A percentile compares a stretch with the other conserved stretches of the same genome.
phyloP scores from a whole-genome alignment of 1,140 invertebrate species.

The Nixonia krombeini region DNA sequence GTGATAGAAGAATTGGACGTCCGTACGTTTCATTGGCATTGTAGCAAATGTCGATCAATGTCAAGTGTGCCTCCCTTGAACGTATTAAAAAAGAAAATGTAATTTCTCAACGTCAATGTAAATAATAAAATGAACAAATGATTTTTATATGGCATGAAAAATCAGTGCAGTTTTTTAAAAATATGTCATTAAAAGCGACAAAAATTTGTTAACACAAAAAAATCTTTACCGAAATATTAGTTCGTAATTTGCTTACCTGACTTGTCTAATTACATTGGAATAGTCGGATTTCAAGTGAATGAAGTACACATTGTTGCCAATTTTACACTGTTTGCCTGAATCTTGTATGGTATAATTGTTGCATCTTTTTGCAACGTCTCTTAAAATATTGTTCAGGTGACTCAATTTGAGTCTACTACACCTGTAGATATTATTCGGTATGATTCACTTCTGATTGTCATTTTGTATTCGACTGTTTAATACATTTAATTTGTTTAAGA shows the following conservation, averaged over 20 bases:
- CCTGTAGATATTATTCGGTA: constrained; percentile 1
- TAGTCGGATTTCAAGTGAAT: constrained; percentile 19
- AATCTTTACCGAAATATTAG: no score
- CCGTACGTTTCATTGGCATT: constrained; percentile 15
- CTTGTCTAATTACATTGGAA: constrained; percentile 9
- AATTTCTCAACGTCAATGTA: no score
- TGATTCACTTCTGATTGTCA: no score
- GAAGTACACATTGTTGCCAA: constrained; percentile 1
- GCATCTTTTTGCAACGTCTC: constrained; percentile 7
- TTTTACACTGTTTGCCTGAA: constrained; percentile 4
- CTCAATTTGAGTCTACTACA: constrained; percentile 7
- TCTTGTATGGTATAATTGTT: constrained; percentile 5
- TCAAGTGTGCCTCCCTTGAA: constrained; percentile 23
- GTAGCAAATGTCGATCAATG: constrained; percentile 20
- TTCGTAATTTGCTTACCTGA: no score
- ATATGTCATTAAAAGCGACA: no score
- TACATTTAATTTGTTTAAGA: no score
- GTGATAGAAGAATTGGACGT: constrained; percentile 17
- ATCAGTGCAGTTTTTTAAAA: no score
- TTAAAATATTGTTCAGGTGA: constrained; percentile 10
- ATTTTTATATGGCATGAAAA: no score
- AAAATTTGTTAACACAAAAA: no score
- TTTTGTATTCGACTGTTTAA: no score
- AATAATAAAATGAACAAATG: no score
- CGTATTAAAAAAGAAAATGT: neutral